Evolutionary conservation across 2,888 invertebrate genomes (phyloP).

Genomic region (Carterocephalus palaemon): DNA sequence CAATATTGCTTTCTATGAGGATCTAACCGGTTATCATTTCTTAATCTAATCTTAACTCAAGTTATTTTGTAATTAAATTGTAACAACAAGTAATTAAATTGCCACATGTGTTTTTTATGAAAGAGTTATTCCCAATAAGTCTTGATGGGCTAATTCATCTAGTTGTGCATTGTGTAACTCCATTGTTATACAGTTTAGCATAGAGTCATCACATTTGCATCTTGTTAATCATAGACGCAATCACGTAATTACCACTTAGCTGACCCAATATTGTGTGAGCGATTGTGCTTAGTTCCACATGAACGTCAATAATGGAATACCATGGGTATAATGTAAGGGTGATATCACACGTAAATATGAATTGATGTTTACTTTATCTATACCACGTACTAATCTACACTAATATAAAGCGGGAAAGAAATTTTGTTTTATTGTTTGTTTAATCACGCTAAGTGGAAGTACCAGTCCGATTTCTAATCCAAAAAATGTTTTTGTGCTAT

Average conservation of each 20-base stretch:
- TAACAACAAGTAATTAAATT: no score
- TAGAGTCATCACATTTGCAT: conserved; percentile 21
- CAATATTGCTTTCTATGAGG: conserved; percentile 7
- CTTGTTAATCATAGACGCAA: conserved; percentile 23
- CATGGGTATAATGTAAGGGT: conserved; percentile 5
- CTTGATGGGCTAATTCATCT: conserved; percentile 3
- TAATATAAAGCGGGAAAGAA: no score
- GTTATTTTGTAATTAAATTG: no score
- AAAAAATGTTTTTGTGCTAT: no score
- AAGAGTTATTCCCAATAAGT: no score
- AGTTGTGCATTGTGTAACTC: conserved; percentile 5
- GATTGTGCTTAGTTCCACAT: conserved; percentile 12
- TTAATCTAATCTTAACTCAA: no score
- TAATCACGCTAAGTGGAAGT: no score
- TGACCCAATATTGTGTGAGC: conserved; percentile 22
- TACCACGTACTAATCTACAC: no score
- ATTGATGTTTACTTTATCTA: conserved; percentile 12
- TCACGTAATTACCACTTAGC: conserved; percentile 23
- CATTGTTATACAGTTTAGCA: conserved; percentile 18
- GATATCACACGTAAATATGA: conserved; percentile 3
- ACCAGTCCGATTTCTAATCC: no score
- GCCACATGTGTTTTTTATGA: no score
- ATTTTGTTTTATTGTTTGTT: no score
- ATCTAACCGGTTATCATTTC: background rate
- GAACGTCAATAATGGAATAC: conserved; percentile 14